phyloP scores from a whole-genome alignment of 2,113 vertebrate species.

The Candoia aspera region DNA sequence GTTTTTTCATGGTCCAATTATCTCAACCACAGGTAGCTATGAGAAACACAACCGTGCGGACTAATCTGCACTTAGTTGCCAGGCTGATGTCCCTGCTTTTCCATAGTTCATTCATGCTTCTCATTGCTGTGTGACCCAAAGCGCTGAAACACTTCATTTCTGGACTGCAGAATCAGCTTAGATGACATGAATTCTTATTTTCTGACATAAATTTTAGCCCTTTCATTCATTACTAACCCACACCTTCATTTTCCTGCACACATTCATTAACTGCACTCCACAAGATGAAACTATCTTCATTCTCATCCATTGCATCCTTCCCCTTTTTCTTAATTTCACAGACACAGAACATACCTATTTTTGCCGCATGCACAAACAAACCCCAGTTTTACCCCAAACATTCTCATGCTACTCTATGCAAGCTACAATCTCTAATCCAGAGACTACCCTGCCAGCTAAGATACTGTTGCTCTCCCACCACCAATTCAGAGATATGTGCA shows the following conservation, averaged over 20 bases:
- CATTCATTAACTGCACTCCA: not conserved
- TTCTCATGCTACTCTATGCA: not conserved
- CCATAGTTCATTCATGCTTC: no score
- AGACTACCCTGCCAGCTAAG: not conserved
- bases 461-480: not conserved
- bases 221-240: not conserved
- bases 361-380: not conserved
- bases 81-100: no score
- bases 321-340: not conserved
- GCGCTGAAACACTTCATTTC: no score
- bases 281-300: not conserved
- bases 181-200: not conserved
- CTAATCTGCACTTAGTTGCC: no score
- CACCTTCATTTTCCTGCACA: not conserved
- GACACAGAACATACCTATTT: not conserved
- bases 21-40: no score
- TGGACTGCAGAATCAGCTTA: not conserved
- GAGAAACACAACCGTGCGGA: no score
- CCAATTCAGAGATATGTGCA: not conserved
- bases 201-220: not conserved
- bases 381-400: not conserved
- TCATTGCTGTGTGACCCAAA: no score
- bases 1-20: no score
- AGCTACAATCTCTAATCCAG: not conserved
- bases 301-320: not conserved